Base-by-base conservation (phyloP, 2,888 invertebrate species). In the Yponomeuta evonymella region DNA sequence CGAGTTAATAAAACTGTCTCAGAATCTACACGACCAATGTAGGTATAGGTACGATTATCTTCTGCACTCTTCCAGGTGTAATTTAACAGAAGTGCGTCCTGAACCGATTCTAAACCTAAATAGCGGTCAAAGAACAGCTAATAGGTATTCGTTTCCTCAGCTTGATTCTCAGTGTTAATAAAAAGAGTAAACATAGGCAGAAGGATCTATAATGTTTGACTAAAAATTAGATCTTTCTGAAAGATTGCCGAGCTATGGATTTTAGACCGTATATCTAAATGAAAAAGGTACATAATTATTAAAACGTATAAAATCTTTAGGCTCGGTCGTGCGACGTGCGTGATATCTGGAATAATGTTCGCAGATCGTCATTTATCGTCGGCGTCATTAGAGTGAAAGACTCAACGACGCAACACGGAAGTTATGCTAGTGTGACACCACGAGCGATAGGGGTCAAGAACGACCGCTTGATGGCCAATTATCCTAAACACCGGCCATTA, bases 401-500 rank as follows among this genome's bases (percentile, higher is more conserved):
- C 1, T 43, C 51, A 8, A 15, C 73, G 70, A 71, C 70, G 68
- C 73, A 72, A 79, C 72, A 72, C 80, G 81, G 81, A 83, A 81
- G 79, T 78, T 72, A 48, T 71, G 64, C 69, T 62, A 64, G 65
- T 65, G 70, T 71, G 75, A 73, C 73, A 70, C 71, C 74, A 76
- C 75, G 76, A 79, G 79, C 65, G 33, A 33, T 33, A 65, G 33
- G 65, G 88, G 88, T 88, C 88, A 89, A 89, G 88, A 84, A 75
- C 86, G 79, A 82, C 86, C 73, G 74, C 79, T 76, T 77, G 79
- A 9, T 58, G 51, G 51, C 51, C 51, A 58, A 58, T 58, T 58
- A 58, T 15, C 51, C 51, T 58, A 58, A 6, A 67, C 43, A 43
- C 43, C 9, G 4, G 43, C 3, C 12, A 10, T 43, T 15, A 36